Evolutionary conservation across 1,140 invertebrate genomes (phyloP).

Genomic region (Drosophila varians): DNA sequence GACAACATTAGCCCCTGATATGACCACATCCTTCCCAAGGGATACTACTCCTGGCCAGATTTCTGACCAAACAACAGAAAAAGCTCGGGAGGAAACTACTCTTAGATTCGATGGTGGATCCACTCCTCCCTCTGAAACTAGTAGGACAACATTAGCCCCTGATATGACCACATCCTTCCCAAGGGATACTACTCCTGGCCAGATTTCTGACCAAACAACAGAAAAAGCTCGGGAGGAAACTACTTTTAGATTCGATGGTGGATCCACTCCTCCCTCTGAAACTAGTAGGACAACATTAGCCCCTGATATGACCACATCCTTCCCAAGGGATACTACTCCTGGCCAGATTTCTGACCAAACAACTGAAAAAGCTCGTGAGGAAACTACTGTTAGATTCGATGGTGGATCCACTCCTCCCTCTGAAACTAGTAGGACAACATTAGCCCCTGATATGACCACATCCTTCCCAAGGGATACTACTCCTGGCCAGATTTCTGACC

Average conservation of each 20-base stretch:
- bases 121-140: not conserved
- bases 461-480: not conserved
- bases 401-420: not conserved
- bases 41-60: not conserved
- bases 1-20: too few species aligned
- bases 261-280: too few species aligned
- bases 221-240: too few species aligned
- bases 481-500: not conserved
- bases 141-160: not conserved
- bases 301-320: not conserved
- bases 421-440: not conserved
- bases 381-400: not conserved
- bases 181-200: not conserved
- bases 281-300: too few species aligned
- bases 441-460: not conserved
- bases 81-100: not conserved
- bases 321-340: not conserved
- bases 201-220: too few species aligned
- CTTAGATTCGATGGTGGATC: not conserved
- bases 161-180: not conserved
- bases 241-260: too few species aligned
- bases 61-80: not conserved
- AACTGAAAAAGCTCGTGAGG: not conserved
- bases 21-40: too few species aligned
- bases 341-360: not conserved